Evolutionary conservation across 2,888 invertebrate genomes (phyloP), one percentile per base, ranked within the genome.

Genomic region (Apotomis betuletana): DNA sequence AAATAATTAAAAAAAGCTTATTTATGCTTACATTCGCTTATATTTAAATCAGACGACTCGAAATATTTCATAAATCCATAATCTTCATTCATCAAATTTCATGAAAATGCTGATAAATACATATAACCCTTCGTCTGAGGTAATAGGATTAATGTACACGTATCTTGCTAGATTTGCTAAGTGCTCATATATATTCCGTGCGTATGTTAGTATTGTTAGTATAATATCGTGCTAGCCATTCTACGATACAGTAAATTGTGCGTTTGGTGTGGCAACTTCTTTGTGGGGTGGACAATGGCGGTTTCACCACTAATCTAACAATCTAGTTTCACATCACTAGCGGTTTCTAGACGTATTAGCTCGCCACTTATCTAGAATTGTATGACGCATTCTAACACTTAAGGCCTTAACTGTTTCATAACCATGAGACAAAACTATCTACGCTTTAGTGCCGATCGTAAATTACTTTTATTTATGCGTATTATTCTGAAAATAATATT

Each of bases 311-410:
- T 63, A 68, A 72, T 72, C 72, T 72, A 36, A 68, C 62, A 68
- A 72, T 72, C 72, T 72, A 63, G 72, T 72, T 72, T 68, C 72
- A 72, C 72, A 72, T 72, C 72, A 72, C 71, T 62, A 72, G 62
- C 58, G 72, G 67, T 72, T 72, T 68, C 72, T 59, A 63, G 67
- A n/a, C 44, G n/a, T 27, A 27, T 44, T 60, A 63, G 38, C 27
- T 13, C 51, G 51, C 57, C 63, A 63, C 41, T 69, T 55, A 52
- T 70, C 63, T 70, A 70, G 52, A 41, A 57, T 69, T 69, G 41
- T 63, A 58, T 63, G 57, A 69, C 27, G 52, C 44, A 52, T 57
- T 69, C 52, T 52, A 59, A 6, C 9, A 44, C 12, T 44, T 44
- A 55, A 55, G 41, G 15, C 54, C 64, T 70, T 69, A 70, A 57